A percentile compares a stretch with the other conserved stretches of the same genome.
Evolutionary conservation across 2,797 vertebrate species (phyloP).

Genomic region (Lutra lutra): DNA sequence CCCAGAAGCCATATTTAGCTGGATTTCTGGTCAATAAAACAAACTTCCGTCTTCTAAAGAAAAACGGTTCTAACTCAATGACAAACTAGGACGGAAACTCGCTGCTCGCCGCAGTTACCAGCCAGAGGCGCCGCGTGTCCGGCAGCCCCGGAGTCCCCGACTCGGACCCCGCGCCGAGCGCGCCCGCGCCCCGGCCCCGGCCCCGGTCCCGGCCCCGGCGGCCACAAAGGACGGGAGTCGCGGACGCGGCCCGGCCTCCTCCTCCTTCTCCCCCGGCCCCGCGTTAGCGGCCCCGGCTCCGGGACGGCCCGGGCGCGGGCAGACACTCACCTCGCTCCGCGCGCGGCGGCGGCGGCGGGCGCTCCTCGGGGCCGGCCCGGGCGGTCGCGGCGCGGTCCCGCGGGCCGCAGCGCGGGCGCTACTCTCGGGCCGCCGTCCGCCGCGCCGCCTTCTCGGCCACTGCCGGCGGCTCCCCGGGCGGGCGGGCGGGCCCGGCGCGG

Average conservation of each 20-base stretch:
- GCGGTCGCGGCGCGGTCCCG: slow-evolving; percentile 65
- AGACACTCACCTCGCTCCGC: slow-evolving; percentile 64
- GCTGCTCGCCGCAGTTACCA: slow-evolving; percentile 56
- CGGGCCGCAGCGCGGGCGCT: slow-evolving; percentile 68
- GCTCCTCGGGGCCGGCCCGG: slow-evolving; percentile 68
- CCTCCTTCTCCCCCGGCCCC: neutral
- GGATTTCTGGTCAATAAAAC: slow-evolving; percentile 50
- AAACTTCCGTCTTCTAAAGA: slow-evolving; percentile 76
- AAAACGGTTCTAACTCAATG: slow-evolving; percentile 73
- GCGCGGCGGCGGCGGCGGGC: slow-evolving; percentile 44
- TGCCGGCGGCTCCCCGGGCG: slow-evolving; percentile 69
- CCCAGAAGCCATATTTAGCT: slow-evolving; percentile 52
- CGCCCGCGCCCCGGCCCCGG: slow-evolving; percentile 13
- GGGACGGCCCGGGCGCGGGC: neutral
- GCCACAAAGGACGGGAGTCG: slow-evolving; percentile 73
- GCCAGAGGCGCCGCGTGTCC: slow-evolving; percentile 44
- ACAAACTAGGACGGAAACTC: slow-evolving; percentile 77
- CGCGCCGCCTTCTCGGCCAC: slow-evolving; percentile 70
- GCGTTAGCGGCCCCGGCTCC: neutral
- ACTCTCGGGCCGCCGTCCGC: slow-evolving; percentile 60
- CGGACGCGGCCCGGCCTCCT: slow-evolving; percentile 43
- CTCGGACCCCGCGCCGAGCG: neutral
- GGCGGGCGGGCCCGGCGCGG: slow-evolving; percentile 66
- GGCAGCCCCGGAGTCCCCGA: neutral
- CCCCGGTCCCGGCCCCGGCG: neutral